These are phyloP conservation scores for Cheilosia scutellata DNA, from an alignment of 2,888 invertebrate species.

Conservation along the genomic window DNA sequence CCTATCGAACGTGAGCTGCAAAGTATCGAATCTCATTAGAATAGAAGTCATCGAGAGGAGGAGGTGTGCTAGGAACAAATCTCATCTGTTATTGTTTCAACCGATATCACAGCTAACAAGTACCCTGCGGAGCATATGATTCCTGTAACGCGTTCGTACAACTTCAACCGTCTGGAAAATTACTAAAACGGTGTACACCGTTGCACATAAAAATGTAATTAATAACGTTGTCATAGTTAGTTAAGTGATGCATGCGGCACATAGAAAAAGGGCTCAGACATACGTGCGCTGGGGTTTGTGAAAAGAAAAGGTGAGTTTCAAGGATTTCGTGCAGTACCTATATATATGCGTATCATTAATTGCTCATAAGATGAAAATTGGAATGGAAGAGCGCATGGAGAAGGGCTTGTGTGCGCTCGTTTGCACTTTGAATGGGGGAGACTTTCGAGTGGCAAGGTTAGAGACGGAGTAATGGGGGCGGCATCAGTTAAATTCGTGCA, in stretches of 20 bases:
- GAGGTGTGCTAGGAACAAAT: background rate
- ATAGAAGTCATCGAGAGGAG: slow-evolving; percentile 10
- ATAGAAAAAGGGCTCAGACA: slow-evolving; percentile 35
- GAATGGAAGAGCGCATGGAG: slow-evolving; percentile 37
- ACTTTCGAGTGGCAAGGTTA: slow-evolving; percentile 2
- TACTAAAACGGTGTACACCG: slow-evolving; percentile 44
- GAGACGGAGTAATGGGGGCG: background rate
- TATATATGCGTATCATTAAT: slow-evolving; percentile 60
- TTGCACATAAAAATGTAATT: slow-evolving; percentile 68
- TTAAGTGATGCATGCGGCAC: slow-evolving; percentile 52
- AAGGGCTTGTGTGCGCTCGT: slow-evolving; percentile 42
- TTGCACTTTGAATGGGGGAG: slow-evolving; percentile 32
- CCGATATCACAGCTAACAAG: slow-evolving; percentile 44
- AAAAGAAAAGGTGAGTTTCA: slow-evolving; percentile 52
- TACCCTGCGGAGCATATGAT: slow-evolving; percentile 48
- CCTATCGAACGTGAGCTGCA: slow-evolving; percentile 67
- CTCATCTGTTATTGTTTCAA: slow-evolving; percentile 61
- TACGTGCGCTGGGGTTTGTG: background rate
- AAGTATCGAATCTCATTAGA: slow-evolving; percentile 69
- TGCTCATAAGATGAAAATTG: slow-evolving; percentile 68
- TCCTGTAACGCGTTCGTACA: slow-evolving; percentile 35
- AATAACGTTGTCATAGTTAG: slow-evolving; percentile 71
- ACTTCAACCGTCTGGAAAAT: slow-evolving; percentile 67
- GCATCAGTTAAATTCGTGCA: background rate
- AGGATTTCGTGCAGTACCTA: slow-evolving; percentile 44